Conservation (phyloP, 2,888 invertebrate species). For the Apodemia duryi region DNA sequence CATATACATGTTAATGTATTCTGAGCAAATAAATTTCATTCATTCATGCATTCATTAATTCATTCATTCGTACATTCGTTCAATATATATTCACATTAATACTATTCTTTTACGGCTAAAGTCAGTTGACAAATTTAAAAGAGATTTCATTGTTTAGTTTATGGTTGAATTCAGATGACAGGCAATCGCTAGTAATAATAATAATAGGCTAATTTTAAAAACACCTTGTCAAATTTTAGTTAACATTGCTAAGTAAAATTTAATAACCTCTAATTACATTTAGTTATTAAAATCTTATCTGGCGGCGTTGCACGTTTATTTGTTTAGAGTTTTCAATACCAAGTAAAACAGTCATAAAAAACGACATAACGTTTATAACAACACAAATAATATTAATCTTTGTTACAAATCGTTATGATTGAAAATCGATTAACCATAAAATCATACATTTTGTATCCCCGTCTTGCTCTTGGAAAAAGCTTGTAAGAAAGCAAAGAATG, state of each 20-base stretch:
- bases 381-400: constrained; percentile 25
- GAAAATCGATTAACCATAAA: constrained; percentile 28
- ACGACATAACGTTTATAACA: constrained; percentile 34
- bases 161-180: too few species aligned
- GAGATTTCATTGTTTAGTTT: too few species aligned
- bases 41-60: too few species aligned
- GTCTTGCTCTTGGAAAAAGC: constrained; percentile 69
- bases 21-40: too few species aligned
- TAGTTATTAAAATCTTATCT: constrained; percentile 69
- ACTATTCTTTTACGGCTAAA: too few species aligned
- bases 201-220: not conserved
- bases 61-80: too few species aligned
- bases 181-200: too few species aligned
- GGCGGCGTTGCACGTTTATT: constrained; percentile 63
- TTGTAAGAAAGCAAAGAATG: constrained; percentile 78
- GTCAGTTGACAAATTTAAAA: too few species aligned
- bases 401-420: constrained; percentile 22
- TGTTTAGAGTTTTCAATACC: constrained; percentile 75
- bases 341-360: constrained; percentile 62
- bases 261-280: constrained; percentile 50
- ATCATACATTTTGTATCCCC: constrained; percentile 47
- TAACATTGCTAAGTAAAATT: not conserved
- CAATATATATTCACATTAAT: too few species aligned
- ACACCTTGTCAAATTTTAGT: not conserved
- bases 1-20: too few species aligned